phyloP scores from a whole-genome alignment of 2,888 invertebrate genomes.

The Punctoribates punctum region DNA sequence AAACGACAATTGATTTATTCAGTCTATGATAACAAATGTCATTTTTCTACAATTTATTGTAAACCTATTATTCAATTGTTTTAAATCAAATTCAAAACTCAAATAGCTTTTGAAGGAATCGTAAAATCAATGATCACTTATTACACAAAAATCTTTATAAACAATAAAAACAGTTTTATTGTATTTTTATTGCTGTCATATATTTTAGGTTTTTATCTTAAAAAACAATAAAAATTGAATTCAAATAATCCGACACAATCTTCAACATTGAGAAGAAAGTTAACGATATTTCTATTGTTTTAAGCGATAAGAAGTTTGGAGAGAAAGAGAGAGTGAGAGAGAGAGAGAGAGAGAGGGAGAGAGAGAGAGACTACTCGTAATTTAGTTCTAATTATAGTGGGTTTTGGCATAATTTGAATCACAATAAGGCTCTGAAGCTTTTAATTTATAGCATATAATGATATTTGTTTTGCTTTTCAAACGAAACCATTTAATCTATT shows the following conservation, averaged over 20 bases:
- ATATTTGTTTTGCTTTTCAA: background rate
- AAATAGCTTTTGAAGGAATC: background rate
- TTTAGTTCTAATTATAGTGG: no score
- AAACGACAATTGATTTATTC: no score
- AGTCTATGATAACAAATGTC: no score
- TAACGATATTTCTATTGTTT: background rate
- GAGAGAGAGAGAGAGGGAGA: no score
- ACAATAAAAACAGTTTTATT: slow-evolving; percentile 10
- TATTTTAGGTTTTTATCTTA: background rate
- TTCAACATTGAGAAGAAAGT: background rate
- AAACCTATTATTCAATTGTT: background rate
- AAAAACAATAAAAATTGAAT: background rate
- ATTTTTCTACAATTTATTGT: no score
- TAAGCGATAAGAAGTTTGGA: background rate
- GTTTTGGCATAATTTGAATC: no score
- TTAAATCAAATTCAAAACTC: background rate
- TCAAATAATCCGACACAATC: background rate
- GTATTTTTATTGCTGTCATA: slow-evolving; percentile 14
- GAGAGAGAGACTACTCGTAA: no score
- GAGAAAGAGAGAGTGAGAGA: no score
- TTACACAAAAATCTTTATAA: background rate
- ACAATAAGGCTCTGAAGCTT: no score
- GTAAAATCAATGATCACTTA: slow-evolving; percentile 2
- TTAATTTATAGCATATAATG: background rate
- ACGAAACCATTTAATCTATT: slow-evolving; percentile 3